Evolutionary conservation across 1,140 invertebrate genomes (phyloP).

Genomic region (Araneus ventricosus): DNA sequence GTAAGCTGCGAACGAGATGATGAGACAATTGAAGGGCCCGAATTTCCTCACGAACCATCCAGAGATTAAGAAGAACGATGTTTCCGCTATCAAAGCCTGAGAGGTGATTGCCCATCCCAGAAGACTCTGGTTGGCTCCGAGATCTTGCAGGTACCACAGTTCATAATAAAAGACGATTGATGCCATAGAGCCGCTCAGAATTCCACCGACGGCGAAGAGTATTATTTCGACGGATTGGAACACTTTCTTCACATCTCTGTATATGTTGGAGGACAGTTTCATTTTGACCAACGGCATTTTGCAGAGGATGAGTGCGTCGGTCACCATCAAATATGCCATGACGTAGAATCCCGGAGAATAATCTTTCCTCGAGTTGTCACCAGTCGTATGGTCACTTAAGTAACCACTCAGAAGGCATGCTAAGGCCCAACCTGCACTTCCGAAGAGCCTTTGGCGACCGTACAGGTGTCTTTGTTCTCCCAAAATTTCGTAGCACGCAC

Average conservation of each 20-base stretch:
- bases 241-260: slow-evolving; percentile 83
- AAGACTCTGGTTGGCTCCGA: slow-evolving; percentile 83
- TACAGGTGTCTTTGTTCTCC: slow-evolving; percentile 80
- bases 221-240: slow-evolving; percentile 84
- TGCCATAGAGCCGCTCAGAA: slow-evolving; percentile 90
- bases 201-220: slow-evolving; percentile 88
- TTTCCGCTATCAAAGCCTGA: slow-evolving; percentile 89
- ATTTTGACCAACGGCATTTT: slow-evolving; percentile 4
- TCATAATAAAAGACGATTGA: slow-evolving; percentile 93
- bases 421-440: slow-evolving; percentile 87
- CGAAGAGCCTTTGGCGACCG: slow-evolving; percentile 89
- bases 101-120: slow-evolving; percentile 88
- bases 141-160: slow-evolving; percentile 78
- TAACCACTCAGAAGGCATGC: slow-evolving; percentile 87
- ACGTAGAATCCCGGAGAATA: slow-evolving; percentile 89
- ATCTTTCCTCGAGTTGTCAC: slow-evolving; percentile 84
- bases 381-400: slow-evolving; percentile 87
- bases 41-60: slow-evolving; percentile 89
- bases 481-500: slow-evolving; percentile 71
- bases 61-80: slow-evolving; percentile 92
- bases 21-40: slow-evolving; percentile 88
- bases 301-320: slow-evolving; percentile 81
- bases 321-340: slow-evolving; percentile 80
- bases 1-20: slow-evolving; percentile 89
- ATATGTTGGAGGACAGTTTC: slow-evolving; percentile 32